Evolutionary conservation across 2,113 vertebrate species (phyloP).

Genomic region (Bos taurus): DNA sequence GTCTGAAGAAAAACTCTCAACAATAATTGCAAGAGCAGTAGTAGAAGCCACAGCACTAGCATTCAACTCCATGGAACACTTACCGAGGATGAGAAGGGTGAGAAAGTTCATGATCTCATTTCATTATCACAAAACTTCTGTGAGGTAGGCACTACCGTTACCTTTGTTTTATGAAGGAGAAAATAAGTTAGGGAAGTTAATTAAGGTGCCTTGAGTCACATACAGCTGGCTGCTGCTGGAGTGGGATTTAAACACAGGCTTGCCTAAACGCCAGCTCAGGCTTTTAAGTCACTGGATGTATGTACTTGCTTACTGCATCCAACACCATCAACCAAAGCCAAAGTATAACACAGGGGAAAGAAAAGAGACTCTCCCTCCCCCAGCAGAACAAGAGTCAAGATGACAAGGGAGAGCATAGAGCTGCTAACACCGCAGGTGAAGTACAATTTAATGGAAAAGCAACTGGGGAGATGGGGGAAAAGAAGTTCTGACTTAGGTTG

Average conservation of each 20-base stretch:
- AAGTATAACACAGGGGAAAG: not conserved
- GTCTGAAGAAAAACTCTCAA: not conserved
- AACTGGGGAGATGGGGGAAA: not conserved
- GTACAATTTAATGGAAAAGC: not conserved
- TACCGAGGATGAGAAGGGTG: not conserved
- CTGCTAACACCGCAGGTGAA: too few species aligned
- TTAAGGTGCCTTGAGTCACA: not conserved
- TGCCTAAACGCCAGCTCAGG: not conserved
- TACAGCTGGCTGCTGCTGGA: not conserved
- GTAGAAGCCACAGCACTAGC: not conserved
- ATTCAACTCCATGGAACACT: not conserved
- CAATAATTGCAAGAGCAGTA: not conserved
- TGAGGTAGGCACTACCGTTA: not conserved
- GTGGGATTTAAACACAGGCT: not conserved
- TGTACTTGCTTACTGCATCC: not conserved
- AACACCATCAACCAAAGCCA: not conserved
- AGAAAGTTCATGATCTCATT: not conserved
- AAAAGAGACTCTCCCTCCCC: not conserved
- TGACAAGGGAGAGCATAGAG: accelerated
- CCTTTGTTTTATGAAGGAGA: not conserved
- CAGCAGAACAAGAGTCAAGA: not conserved
- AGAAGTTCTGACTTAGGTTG: not conserved
- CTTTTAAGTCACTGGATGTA: not conserved
- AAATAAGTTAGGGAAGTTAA: not conserved
- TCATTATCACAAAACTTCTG: not conserved